Evolutionary conservation across 1,140 invertebrate genomes (phyloP), one percentile per base, ranked within the genome.

Genomic region (Bombus soroeensis): DNA sequence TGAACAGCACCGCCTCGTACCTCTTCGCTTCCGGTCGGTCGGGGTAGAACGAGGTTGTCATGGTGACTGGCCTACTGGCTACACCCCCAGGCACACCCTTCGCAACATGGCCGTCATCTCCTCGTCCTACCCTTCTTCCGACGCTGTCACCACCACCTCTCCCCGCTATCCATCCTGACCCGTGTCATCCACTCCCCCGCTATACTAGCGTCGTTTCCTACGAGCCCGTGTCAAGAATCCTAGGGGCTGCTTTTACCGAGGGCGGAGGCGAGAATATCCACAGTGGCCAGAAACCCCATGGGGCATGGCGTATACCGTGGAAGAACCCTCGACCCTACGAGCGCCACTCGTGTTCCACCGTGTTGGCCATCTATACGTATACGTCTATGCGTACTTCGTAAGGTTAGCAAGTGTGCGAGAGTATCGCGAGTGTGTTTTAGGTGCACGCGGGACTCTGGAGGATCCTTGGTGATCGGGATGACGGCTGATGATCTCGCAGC

Each of bases 1-100:
- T 66, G 43, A 62, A 83, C 73, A 47, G 88, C 78, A 75, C 64
- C 86, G 85, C 86, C 86, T 87, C 72, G 83, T 71, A 83, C 74
- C 75, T 53, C 66, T 32, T 70, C 82, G 85, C 73, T 91, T 91
- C 91, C 89, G 89, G 90, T 85, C 86, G 87, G 91, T 89, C 88
- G 87, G 88, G 92, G 92, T 90, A 78, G 88, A 91, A 92, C 81
- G 87, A 89, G 73, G 93, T 94, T 89, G 89, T 85, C 92, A 94
- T 94, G 92, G 91, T 75, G 87, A 94, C 91, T 59, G 41, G n/a
- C 79, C 59, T 28, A 66, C 73, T 62, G 93, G 92, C 88, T 91
- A 91, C 93, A 93, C 93, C 93, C 92, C 87, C 70, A 87, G 92
- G 72, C 91, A 93, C 93, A 93, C 93, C 93, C 93, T 89, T 91